phyloP scores from a whole-genome alignment of 2,797 vertebrate species.

The Ctenopoma multispine region DNA sequence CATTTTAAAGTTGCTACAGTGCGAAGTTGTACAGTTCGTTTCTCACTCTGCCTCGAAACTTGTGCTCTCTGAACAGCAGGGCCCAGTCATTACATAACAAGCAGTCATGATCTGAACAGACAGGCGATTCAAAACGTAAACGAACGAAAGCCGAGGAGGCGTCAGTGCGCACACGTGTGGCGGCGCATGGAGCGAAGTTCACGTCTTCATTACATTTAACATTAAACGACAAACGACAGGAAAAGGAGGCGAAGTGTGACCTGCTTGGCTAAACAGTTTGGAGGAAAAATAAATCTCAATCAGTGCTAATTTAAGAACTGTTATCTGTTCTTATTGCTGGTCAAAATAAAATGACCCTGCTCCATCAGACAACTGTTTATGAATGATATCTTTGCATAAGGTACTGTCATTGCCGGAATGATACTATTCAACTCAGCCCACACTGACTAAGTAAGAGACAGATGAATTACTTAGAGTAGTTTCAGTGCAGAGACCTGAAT shows the following conservation, averaged over 20 bases:
- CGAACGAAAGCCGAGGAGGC: too few species aligned
- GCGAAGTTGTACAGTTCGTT: conserved; percentile 9
- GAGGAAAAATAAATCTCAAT: too few species aligned
- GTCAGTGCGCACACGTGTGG: too few species aligned
- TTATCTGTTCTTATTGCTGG: neutral
- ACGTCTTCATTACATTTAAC: too few species aligned
- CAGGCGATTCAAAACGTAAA: neutral
- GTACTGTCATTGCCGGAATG: conserved; percentile 47
- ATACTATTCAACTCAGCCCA: conserved; percentile 51
- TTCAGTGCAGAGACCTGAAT: conserved; percentile 62
- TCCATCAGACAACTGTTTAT: conserved; percentile 32
- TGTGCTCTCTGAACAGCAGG: conserved; percentile 13
- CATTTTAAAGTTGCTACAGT: neutral
- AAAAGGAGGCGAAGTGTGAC: too few species aligned
- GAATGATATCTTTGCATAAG: conserved; percentile 45
- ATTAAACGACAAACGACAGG: too few species aligned
- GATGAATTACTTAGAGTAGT: conserved; percentile 48
- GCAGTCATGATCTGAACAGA: conserved; percentile 10
- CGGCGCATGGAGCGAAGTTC: too few species aligned
- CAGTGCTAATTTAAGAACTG: neutral
- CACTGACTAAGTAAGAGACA: conserved; percentile 32
- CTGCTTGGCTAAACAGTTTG: too few species aligned
- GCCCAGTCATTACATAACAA: conserved; percentile 51
- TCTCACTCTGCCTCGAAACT: conserved; percentile 33
- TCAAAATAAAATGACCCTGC: neutral